Conservation (phyloP, 2,888 invertebrate genomes). For the Euphydryas editha region DNA sequence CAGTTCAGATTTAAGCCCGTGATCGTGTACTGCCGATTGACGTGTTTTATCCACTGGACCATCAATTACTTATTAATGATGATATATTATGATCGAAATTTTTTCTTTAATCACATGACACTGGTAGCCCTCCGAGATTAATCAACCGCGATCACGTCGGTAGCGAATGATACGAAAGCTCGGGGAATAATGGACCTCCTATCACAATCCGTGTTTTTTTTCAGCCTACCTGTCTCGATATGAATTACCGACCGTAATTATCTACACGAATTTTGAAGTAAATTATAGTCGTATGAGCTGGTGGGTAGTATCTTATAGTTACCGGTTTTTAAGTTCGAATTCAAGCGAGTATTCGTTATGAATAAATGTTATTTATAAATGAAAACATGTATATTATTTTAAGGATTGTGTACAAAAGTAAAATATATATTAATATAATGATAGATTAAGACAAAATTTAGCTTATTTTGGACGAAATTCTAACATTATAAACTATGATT, state of each 20-base stretch:
- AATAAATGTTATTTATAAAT: too few relatives aligned
- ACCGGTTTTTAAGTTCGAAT: background rate
- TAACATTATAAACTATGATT: too few relatives aligned
- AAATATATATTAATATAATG: too few relatives aligned
- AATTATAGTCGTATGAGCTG: background rate
- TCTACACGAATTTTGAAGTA: constrained; percentile 8
- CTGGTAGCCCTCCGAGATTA: constrained; percentile 25
- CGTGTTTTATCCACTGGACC: background rate
- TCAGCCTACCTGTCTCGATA: constrained; percentile 17
- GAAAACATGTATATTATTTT: too few relatives aligned
- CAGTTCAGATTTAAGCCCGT: too few relatives aligned
- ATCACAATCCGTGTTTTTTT: constrained; percentile 33
- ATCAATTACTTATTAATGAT: background rate
- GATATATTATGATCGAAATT: background rate
- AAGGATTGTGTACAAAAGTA: too few relatives aligned
- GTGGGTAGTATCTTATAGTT: background rate
- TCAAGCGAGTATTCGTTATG: too few relatives aligned
- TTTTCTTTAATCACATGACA: constrained; percentile 17
- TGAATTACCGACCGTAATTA: constrained; percentile 14
- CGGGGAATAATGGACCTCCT: constrained; percentile 21
- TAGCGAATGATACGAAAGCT: constrained; percentile 53
- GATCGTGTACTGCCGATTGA: too few relatives aligned
- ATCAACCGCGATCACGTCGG: constrained; percentile 54
- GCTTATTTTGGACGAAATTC: too few relatives aligned
- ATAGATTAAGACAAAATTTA: too few relatives aligned